Evolutionary conservation across 2,888 invertebrate genomes (phyloP).

Genomic region (Invenusta paracnida): DNA sequence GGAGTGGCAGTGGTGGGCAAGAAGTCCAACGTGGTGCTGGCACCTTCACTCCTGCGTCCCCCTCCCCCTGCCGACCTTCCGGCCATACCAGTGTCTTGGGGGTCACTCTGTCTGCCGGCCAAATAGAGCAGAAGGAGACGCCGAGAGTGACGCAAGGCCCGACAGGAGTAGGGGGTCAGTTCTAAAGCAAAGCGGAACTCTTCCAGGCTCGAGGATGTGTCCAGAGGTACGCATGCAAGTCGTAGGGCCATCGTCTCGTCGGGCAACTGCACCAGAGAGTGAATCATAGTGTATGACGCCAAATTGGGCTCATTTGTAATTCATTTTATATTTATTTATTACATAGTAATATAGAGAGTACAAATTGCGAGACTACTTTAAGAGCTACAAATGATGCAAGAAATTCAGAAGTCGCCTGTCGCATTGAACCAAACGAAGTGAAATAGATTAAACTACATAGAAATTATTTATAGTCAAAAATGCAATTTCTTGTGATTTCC

Average conservation of each 20-base stretch:
- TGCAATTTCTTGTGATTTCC: too few relatives aligned
- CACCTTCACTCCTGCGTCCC: neutral
- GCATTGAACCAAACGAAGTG: too few relatives aligned
- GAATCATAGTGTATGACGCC: too few relatives aligned
- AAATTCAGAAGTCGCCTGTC: too few relatives aligned
- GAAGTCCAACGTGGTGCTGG: constrained; percentile 52
- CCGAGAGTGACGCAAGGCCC: constrained; percentile 56
- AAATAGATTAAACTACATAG: too few relatives aligned
- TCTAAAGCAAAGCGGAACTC: constrained; percentile 51
- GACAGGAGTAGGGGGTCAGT: constrained; percentile 53
- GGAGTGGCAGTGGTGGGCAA: constrained; percentile 54
- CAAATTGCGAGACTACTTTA: too few relatives aligned
- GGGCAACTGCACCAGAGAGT: neutral
- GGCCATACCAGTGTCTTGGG: neutral
- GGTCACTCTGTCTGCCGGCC: constrained; percentile 55
- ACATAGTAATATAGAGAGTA: too few relatives aligned
- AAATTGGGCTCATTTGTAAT: too few relatives aligned
- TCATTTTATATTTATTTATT: too few relatives aligned
- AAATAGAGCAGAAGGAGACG: constrained; percentile 57
- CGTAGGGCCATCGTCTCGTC: neutral
- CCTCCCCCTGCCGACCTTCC: too few relatives aligned
- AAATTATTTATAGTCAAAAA: too few relatives aligned
- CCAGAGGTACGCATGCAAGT: constrained; percentile 57
- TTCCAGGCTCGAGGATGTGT: constrained; percentile 52
- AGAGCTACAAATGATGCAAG: too few relatives aligned